These are phyloP conservation scores for Channa argus DNA, from an alignment of 2,113 vertebrate species.

Conservation along the genomic window DNA sequence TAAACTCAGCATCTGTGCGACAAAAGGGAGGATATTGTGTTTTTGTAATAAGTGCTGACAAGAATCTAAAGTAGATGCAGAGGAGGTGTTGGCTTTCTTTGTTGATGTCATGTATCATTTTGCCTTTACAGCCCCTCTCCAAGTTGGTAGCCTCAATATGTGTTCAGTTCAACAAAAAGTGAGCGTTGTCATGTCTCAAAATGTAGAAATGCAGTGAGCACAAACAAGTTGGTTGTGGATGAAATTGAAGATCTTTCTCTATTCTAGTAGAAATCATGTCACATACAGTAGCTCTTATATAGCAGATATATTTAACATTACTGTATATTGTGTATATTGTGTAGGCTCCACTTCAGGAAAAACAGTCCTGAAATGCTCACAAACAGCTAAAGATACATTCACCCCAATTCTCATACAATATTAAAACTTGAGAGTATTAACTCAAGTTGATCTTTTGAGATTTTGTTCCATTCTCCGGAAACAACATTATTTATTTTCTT, in stretches of 20 bases:
- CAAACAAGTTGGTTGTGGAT: neutral
- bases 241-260: neutral
- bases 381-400: no score
- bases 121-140: neutral
- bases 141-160: neutral
- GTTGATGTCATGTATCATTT: neutral
- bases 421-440: no score
- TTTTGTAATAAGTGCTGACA: constrained; percentile 2
- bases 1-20: constrained; percentile 32
- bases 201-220: neutral
- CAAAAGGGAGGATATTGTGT: constrained; percentile 47
- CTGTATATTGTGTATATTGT: neutral
- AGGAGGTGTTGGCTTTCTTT: neutral
- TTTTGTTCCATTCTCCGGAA: no score
- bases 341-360: no score
- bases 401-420: no score
- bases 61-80: constrained; percentile 13
- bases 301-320: neutral
- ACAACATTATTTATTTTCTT: no score
- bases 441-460: no score
- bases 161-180: constrained; percentile 2
- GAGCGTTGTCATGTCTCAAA: neutral
- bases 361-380: neutral
- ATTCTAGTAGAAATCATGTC: neutral
- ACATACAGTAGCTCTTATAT: neutral